Percentiles rank a stretch among this genome's conserved stretches.
Conservation (phyloP, 2,113 vertebrate genomes). For the Sander vitreus region DNA sequence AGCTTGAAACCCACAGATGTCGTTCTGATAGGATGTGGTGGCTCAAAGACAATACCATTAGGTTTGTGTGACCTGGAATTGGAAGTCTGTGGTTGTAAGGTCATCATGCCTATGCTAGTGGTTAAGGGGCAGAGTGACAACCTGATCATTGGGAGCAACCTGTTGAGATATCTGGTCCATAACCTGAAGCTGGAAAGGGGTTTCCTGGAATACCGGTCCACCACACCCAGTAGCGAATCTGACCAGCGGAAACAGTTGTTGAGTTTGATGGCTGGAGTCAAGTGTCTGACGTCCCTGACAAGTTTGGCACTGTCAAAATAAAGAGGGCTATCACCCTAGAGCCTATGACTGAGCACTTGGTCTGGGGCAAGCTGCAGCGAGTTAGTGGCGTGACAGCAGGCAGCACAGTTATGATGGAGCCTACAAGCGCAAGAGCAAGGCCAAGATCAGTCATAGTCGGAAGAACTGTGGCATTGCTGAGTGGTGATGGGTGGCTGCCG, state of each 20-base stretch:
- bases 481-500: constrained; percentile 43
- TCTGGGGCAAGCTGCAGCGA: constrained; percentile 27
- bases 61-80: neutral
- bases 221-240: too few relatives aligned
- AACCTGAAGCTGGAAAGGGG: neutral
- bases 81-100: neutral
- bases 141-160: constrained; percentile 26
- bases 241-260: neutral
- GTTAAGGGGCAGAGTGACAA: constrained; percentile 14
- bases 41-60: neutral
- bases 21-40: neutral
- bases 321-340: constrained; percentile 28
- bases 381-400: neutral
- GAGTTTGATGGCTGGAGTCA: neutral
- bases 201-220: too few relatives aligned
- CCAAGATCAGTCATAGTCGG: constrained; percentile 26
- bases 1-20: too few relatives aligned
- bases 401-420: constrained; percentile 40
- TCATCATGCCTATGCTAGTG: constrained; percentile 12
- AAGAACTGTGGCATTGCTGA: constrained; percentile 17
- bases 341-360: constrained; percentile 40
- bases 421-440: neutral
- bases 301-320: constrained; percentile 11
- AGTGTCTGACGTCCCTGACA: neutral
- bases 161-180: constrained; percentile 1